phyloP scores from a whole-genome alignment of 2,797 vertebrate genomes.

The Megalops cyprinoides region DNA sequence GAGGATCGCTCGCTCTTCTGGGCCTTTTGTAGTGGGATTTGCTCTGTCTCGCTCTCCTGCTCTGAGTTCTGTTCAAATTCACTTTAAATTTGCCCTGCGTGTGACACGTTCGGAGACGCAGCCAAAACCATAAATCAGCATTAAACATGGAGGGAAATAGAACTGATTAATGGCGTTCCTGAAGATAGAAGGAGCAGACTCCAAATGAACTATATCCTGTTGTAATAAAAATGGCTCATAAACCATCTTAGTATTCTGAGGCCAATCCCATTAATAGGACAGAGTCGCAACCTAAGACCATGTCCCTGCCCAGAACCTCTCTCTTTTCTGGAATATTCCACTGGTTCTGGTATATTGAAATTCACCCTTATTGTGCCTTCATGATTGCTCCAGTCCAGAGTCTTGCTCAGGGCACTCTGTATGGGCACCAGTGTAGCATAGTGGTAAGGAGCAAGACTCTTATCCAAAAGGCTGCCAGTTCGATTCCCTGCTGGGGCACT shows the following conservation, averaged over 20 bases:
- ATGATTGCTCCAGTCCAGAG: too few relatives aligned
- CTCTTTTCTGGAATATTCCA: constrained; percentile 10
- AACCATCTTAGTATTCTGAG: constrained; percentile 9
- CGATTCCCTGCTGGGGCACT: too few relatives aligned
- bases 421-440: too few relatives aligned
- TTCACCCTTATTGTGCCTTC: too few relatives aligned
- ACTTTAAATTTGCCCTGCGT: not conserved
- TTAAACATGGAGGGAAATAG: not conserved
- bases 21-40: not conserved
- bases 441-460: too few relatives aligned
- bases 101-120: not conserved
- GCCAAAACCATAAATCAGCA: not conserved
- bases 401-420: too few relatives aligned
- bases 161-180: not conserved
- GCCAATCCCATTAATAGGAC: constrained; percentile 14
- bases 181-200: constrained; percentile 5
- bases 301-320: not conserved
- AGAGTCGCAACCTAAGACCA: not conserved
- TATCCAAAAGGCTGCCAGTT: too few relatives aligned
- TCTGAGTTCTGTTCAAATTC: not conserved
- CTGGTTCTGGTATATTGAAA: not conserved
- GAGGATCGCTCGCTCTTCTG: not conserved
- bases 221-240: constrained; percentile 14
- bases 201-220: constrained; percentile 20
- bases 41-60: not conserved